phyloP scores from a whole-genome alignment of 2,888 invertebrate genomes.

The Leucozona laternaria region DNA sequence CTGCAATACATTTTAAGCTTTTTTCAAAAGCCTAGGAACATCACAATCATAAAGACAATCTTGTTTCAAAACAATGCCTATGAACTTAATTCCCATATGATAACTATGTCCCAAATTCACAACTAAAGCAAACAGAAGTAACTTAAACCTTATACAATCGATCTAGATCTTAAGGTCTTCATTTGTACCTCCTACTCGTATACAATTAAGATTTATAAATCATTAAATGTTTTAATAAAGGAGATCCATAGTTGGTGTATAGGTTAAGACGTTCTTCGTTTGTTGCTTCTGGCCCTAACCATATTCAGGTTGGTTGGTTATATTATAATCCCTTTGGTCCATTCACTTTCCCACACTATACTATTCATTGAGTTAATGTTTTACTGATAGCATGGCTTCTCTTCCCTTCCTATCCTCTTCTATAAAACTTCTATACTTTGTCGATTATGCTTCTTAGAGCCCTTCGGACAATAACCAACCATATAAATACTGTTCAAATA shows the following conservation, averaged over 20 bases:
- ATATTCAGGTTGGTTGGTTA: neutral
- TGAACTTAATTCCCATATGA: neutral
- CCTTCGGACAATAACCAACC: slow-evolving; percentile 44
- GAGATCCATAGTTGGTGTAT: slow-evolving; percentile 5
- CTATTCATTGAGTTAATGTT: slow-evolving; percentile 61
- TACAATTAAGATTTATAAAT: slow-evolving; percentile 42
- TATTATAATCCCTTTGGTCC: slow-evolving; percentile 4
- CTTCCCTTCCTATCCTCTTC: slow-evolving; percentile 27
- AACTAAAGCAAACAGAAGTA: neutral
- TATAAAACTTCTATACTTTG: neutral
- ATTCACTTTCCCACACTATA: slow-evolving; percentile 34
- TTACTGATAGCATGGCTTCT: slow-evolving; percentile 64
- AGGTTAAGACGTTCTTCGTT: slow-evolving; percentile 31
- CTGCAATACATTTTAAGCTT: neutral
- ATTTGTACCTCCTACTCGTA: neutral
- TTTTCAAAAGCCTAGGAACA: neutral
- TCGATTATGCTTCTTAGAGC: slow-evolving; percentile 40
- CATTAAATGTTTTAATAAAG: slow-evolving; percentile 58
- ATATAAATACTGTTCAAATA: slow-evolving; percentile 51
- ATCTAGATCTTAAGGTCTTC: slow-evolving; percentile 12
- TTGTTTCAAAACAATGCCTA: neutral
- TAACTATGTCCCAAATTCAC: neutral
- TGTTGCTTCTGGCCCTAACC: neutral
- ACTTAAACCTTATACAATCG: neutral
- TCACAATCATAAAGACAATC: neutral